These are phyloP conservation scores for Ceryle rudis DNA, from an alignment of 2,797 vertebrate genomes.

Conservation along the genomic window DNA sequence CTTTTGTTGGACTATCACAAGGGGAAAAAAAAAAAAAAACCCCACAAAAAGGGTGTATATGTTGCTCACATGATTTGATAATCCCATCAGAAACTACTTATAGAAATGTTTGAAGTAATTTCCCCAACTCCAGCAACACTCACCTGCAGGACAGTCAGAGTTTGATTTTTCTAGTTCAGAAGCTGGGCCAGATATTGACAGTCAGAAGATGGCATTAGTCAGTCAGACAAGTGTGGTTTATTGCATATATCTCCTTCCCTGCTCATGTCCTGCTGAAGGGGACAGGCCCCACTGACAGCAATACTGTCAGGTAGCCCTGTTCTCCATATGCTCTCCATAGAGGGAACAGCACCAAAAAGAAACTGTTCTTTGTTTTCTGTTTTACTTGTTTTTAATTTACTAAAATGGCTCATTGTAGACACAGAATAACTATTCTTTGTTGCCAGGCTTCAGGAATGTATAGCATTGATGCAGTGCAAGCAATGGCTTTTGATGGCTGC, in stretches of 20 bases:
- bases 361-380: background rate
- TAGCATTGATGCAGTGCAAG: slow-evolving; percentile 83
- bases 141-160: background rate
- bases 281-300: background rate
- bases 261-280: background rate
- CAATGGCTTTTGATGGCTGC: slow-evolving; percentile 90
- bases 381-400: background rate
- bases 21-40: background rate
- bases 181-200: background rate
- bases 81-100: background rate
- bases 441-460: slow-evolving; percentile 82
- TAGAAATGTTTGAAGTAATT: background rate
- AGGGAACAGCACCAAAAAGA: background rate
- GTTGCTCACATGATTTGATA: background rate
- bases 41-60: background rate
- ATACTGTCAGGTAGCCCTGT: background rate
- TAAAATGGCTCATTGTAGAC: background rate
- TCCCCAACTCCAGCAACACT: background rate
- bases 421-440: slow-evolving; percentile 29
- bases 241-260: background rate
- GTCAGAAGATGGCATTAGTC: background rate
- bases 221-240: background rate
- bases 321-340: background rate
- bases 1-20: background rate
- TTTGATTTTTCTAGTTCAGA: background rate